A percentile compares a stretch with the other conserved stretches of the same genome.
phyloP scores from a whole-genome alignment of 2,888 invertebrate genomes.

The Lasioglossum leucozonium region DNA sequence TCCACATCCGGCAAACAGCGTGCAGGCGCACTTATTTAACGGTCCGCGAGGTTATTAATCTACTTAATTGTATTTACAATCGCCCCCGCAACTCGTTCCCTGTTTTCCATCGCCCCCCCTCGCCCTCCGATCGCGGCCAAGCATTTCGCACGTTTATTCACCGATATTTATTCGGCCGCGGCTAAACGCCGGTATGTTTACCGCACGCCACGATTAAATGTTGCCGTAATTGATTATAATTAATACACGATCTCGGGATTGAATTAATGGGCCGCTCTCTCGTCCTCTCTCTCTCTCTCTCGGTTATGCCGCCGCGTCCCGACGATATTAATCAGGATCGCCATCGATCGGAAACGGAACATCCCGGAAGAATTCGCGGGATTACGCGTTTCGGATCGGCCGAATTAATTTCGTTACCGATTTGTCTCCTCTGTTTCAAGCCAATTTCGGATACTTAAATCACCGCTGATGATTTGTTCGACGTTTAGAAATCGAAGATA shows the following conservation, averaged over 20 bases:
- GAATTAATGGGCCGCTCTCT: slow-evolving; percentile 35
- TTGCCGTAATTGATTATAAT: slow-evolving; percentile 49
- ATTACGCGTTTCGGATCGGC: neutral
- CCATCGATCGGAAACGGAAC: neutral
- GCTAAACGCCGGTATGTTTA: slow-evolving; percentile 34
- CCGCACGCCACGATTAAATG: slow-evolving; percentile 38
- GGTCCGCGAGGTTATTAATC: slow-evolving; percentile 20
- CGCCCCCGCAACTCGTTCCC: slow-evolving; percentile 7
- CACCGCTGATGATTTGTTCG: neutral
- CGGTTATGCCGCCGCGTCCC: slow-evolving; percentile 12
- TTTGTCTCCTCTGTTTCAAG: neutral
- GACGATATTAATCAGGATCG: slow-evolving; percentile 25
- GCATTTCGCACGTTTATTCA: slow-evolving; percentile 23
- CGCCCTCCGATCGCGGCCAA: neutral
- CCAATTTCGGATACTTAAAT: neutral
- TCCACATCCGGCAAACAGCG: slow-evolving; percentile 1
- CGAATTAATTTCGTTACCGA: neutral
- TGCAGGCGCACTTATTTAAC: slow-evolving; percentile 5
- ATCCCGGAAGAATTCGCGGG: slow-evolving; percentile 7
- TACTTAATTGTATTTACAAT: slow-evolving; percentile 34
- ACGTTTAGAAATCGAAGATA: neutral
- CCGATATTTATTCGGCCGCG: slow-evolving; percentile 38
- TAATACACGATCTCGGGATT: slow-evolving; percentile 51
- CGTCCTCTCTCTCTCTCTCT: slow-evolving; percentile 19
- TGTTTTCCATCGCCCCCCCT: slow-evolving; percentile 1